Evolutionary conservation across 2,888 invertebrate species (phyloP).

Genomic region (Laothoe populi): DNA sequence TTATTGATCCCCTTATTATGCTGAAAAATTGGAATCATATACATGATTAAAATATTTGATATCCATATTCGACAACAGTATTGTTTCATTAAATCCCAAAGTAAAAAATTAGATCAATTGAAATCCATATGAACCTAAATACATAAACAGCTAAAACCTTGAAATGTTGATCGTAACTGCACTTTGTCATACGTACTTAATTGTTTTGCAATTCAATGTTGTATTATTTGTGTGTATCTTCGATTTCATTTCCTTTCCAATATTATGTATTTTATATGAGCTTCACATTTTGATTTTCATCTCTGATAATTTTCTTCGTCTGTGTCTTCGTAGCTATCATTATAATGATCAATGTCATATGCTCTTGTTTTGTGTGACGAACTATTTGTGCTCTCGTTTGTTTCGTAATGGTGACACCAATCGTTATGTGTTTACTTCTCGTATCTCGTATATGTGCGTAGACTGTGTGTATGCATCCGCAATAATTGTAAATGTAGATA

Average conservation of each 20-base stretch:
- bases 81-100: not conserved
- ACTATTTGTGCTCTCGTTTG: slow-evolving; percentile 30
- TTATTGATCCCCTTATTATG: slow-evolving; percentile 35
- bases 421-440: not conserved
- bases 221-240: slow-evolving; percentile 78
- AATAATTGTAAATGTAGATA: slow-evolving; percentile 43
- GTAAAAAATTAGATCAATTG: slow-evolving; percentile 14
- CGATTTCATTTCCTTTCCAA: slow-evolving; percentile 68
- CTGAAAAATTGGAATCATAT: slow-evolving; percentile 36
- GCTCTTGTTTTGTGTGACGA: slow-evolving; percentile 73
- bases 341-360: slow-evolving; percentile 75
- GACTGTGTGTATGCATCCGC: slow-evolving; percentile 11
- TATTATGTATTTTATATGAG: slow-evolving; percentile 69
- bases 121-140: slow-evolving; percentile 35
- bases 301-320: slow-evolving; percentile 72
- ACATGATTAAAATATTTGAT: slow-evolving; percentile 25
- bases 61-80: not conserved
- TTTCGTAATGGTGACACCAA: slow-evolving; percentile 1
- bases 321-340: slow-evolving; percentile 82
- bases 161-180: slow-evolving; percentile 73
- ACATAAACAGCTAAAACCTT: slow-evolving; percentile 34
- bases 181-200: slow-evolving; percentile 64
- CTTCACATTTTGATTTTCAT: slow-evolving; percentile 72
- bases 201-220: slow-evolving; percentile 81
- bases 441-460: slow-evolving; percentile 3